Conservation (phyloP, 2,113 vertebrate species). For the Cyphomyrus plagiostoma region DNA sequence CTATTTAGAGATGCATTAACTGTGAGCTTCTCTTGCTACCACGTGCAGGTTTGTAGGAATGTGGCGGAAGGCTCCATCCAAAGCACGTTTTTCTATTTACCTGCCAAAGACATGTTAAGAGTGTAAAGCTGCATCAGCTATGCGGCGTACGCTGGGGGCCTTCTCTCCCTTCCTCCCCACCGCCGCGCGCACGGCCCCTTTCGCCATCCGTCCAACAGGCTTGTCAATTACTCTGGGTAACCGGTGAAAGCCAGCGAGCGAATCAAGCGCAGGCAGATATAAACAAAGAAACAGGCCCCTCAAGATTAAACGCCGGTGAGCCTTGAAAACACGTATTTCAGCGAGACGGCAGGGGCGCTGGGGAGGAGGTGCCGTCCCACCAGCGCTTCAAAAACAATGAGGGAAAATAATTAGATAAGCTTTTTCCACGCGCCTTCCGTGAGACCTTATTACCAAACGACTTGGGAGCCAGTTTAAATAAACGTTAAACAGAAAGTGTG, state of each 20-base stretch:
- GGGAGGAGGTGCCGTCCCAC: conserved; percentile 14
- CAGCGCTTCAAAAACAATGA: conserved; percentile 27
- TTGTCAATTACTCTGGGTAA: conserved; percentile 47
- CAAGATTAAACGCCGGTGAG: conserved; percentile 43
- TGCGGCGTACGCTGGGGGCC: conserved; percentile 16
- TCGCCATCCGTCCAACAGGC: conserved; percentile 39
- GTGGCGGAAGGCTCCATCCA: not conserved
- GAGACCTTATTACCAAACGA: conserved; percentile 27
- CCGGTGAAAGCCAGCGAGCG: conserved; percentile 40
- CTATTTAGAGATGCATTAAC: not conserved
- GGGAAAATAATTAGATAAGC: conserved; percentile 37
- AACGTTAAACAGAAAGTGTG: conserved; percentile 27
- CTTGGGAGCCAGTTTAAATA: conserved; percentile 25
- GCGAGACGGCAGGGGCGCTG: conserved; percentile 20
- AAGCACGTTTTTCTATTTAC: not conserved
- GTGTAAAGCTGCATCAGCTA: not conserved
- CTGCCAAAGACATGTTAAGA: not conserved
- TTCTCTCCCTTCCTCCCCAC: not conserved
- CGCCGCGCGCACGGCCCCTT: conserved; percentile 12
- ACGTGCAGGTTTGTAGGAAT: not conserved
- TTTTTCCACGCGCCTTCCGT: conserved; percentile 21
- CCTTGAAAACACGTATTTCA: conserved; percentile 42
- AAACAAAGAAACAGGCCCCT: conserved; percentile 33
- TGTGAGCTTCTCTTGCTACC: not conserved
- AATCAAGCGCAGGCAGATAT: conserved; percentile 47